phyloP scores from a whole-genome alignment of 2,113 vertebrate genomes.

The Pithys albifrons region DNA sequence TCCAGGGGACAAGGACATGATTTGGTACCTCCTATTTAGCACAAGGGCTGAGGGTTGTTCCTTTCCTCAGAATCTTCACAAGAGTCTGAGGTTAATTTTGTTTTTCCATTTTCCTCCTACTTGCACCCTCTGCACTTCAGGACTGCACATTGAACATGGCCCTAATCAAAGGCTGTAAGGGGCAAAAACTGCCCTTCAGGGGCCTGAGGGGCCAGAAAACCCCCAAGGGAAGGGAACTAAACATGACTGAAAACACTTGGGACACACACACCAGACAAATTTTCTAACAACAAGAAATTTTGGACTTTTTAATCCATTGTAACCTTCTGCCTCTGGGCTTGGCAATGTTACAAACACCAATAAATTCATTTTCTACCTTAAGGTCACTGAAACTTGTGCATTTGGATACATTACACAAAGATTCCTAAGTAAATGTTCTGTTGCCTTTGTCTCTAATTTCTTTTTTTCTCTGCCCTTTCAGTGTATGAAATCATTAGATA shows the following conservation, averaged over 20 bases:
- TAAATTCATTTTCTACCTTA: background rate
- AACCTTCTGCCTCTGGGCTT: too few species aligned
- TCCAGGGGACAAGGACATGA: background rate
- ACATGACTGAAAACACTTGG: background rate
- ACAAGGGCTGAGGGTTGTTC: accelerated
- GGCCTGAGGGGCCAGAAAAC: background rate
- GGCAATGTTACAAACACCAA: background rate
- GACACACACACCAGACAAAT: background rate
- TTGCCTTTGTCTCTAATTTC: background rate
- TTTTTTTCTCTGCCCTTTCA: background rate
- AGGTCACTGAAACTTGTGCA: background rate
- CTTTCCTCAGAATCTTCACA: background rate
- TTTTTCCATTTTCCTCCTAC: background rate
- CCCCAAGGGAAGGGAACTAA: background rate
- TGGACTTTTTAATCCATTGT: background rate
- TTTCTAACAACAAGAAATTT: background rate
- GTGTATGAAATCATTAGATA: background rate
- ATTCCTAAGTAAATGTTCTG: background rate
- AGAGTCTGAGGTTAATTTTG: background rate
- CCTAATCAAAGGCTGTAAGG: background rate
- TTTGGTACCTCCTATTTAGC: background rate
- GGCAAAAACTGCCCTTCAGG: background rate
- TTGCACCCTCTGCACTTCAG: background rate
- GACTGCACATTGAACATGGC: background rate
- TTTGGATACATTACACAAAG: background rate